These are phyloP conservation scores for Hestina assimilis DNA, from an alignment of 1,140 invertebrate species.

Conservation along the genomic window DNA sequence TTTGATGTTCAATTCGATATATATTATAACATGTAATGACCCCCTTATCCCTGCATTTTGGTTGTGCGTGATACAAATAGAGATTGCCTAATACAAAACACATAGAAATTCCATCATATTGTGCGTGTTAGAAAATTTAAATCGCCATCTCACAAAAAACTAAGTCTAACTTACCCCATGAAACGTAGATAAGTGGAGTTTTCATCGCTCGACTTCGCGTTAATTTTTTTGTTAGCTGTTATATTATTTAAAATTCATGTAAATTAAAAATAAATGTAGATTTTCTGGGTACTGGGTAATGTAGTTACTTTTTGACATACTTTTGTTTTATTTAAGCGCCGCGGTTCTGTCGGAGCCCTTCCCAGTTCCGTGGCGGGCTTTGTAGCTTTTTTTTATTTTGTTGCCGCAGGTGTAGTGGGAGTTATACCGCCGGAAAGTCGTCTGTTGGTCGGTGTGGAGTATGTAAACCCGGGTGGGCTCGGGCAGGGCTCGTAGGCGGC, in stretches of 20 bases:
- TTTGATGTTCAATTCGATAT: slow-evolving; percentile 56
- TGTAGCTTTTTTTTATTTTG: slow-evolving; percentile 75
- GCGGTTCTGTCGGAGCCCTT: slow-evolving; percentile 52
- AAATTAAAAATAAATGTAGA: slow-evolving; percentile 20
- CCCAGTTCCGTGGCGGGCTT: slow-evolving; percentile 57
- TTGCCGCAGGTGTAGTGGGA: slow-evolving; percentile 77
- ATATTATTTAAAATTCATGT: slow-evolving; percentile 7
- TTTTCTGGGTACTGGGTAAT: slow-evolving; percentile 30
- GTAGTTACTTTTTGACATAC: slow-evolving; percentile 38
- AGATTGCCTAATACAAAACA: slow-evolving; percentile 43
- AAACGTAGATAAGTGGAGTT: slow-evolving; percentile 23
- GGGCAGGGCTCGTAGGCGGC: slow-evolving; percentile 59
- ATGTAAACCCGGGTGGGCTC: slow-evolving; percentile 59
- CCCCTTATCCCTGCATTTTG: slow-evolving; percentile 51
- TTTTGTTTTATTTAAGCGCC: slow-evolving; percentile 58
- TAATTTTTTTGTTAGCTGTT: slow-evolving; percentile 17
- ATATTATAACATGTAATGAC: slow-evolving; percentile 43
- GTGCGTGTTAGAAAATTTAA: slow-evolving; percentile 65
- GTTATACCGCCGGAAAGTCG: slow-evolving; percentile 71
- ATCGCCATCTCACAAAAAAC: slow-evolving; percentile 49
- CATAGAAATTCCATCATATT: slow-evolving; percentile 49
- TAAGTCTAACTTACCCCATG: slow-evolving; percentile 62
- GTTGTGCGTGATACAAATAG: slow-evolving; percentile 65
- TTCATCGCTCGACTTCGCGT: slow-evolving; percentile 26
- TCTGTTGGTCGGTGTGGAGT: slow-evolving; percentile 71